phyloP scores from a whole-genome alignment of 2,113 vertebrate species.

The Phaetusa simplex region DNA sequence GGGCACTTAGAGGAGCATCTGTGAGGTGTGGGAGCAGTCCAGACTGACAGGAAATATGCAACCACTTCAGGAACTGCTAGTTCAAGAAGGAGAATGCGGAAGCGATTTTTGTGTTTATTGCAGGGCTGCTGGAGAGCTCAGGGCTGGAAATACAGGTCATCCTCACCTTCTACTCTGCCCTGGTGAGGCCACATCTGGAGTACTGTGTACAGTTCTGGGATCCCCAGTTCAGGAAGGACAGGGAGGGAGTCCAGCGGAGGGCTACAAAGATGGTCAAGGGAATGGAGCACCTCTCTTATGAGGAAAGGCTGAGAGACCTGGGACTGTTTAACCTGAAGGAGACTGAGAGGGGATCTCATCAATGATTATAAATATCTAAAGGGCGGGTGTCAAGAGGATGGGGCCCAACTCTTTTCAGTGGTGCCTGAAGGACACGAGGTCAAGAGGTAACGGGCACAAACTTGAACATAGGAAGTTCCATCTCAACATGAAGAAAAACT shows the following conservation, averaged over 20 bases:
- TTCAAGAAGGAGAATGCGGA: background rate
- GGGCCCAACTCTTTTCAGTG: background rate
- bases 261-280: background rate
- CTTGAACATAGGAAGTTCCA: background rate
- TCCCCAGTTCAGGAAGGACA: background rate
- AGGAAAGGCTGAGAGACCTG: background rate
- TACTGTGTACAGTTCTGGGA: background rate
- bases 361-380: background rate
- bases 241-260: background rate
- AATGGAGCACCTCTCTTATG: background rate
- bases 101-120: background rate
- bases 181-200: background rate
- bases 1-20: background rate
- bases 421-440: background rate
- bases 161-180: background rate
- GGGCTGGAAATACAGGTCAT: background rate
- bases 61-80: fast-evolving
- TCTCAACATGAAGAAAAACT: background rate
- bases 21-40: background rate
- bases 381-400: background rate
- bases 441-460: background rate
- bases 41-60: background rate
- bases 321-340: background rate
- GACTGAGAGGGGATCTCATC: background rate
- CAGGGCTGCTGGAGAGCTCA: background rate